Conservation (phyloP, 30 jellyfish, hydroid and myxozoan genomes). For the Rhopilema esculentum region DNA sequence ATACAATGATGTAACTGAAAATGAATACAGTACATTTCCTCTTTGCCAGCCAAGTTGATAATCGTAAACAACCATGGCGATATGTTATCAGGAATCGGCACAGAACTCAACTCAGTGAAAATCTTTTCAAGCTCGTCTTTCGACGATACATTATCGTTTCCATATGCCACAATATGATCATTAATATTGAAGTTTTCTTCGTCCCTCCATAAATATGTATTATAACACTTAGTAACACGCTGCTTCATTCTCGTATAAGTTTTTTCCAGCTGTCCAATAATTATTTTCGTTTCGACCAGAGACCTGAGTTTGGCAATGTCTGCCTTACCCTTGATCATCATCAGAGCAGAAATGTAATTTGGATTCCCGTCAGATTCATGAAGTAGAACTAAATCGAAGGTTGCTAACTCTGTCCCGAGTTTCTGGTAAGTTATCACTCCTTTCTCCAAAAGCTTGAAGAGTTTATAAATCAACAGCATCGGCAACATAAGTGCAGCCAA, state of each 20-base stretch:
- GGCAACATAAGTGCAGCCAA: conserved; percentile 88
- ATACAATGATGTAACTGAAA: conserved; percentile 87
- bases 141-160: conserved; percentile 57
- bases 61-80: conserved; percentile 97
- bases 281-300: conserved; percentile 65
- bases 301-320: conserved; percentile 72
- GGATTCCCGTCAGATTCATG: conserved; percentile 90
- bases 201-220: conserved; percentile 93
- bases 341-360: conserved; percentile 77
- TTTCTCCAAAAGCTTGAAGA: conserved; percentile 73
- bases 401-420: conserved; percentile 83
- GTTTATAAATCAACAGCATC: conserved; percentile 72
- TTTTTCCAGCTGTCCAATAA: conserved; percentile 51
- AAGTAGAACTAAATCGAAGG: conserved; percentile 76
- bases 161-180: conserved; percentile 81
- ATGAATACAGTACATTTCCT: conserved; percentile 74
- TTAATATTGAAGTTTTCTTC: conserved; percentile 80
- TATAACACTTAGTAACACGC: conserved; percentile 71
- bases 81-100: conserved; percentile 64
- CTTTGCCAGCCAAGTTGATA: conserved; percentile 59
- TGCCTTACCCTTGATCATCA: conserved; percentile 79
- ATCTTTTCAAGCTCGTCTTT: conserved; percentile 76
- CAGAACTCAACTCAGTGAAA: conserved; percentile 65
- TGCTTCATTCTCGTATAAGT: conserved; percentile 85
- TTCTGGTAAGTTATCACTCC: conserved; percentile 67